Evolutionary conservation across 2,888 invertebrate genomes (phyloP), one percentile per base, ranked within the genome.

Genomic region (Drosophila anceps): DNA sequence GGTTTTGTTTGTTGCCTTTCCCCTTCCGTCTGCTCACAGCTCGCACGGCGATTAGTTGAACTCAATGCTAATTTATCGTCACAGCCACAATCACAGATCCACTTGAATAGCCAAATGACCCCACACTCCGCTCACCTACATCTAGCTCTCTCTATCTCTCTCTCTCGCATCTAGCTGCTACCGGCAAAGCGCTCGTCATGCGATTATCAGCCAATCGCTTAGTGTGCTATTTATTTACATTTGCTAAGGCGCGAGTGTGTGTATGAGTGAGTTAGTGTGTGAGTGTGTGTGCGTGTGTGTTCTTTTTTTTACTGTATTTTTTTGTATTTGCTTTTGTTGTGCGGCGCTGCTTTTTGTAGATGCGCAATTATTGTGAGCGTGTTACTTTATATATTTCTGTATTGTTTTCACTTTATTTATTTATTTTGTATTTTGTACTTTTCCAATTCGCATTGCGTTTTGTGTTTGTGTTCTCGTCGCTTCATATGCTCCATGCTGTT

Each of bases 311-410:
- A 58, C 58, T 76, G 33, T 76, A 58, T 75, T 57, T 70, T 75
- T 57, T 70, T 70, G 53, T 78, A 76, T 86, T 81, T 88, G 79
- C 70, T 72, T 80, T 82, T 84, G 74, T 82, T 77, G 76, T 74
- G 70, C 62, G 71, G 65, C 70, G 55, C 71, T 73, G 79, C 68
- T 72, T 71, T 71, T 74, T 76, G 70, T 91, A 82, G 90, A 90
- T 91, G 89, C 88, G 90, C 91, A 88, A 90, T 90, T 91, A 90
- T 90, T 90, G 88, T 82, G 83, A 82, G 84, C 90, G 79, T 82
- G 77, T 76, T 81, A 87, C 84, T 87, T 90, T 91, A 76, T 87
- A 76, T 82, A 75, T 82, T 76, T 67, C 58, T 59, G 72, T 81
- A 81, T 81, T 78, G 77, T 78, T 78, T 77, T 81, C 78, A 64